Base-by-base conservation (phyloP, 2,113 vertebrate genomes). In the Sylvilagus bachmani region DNA sequence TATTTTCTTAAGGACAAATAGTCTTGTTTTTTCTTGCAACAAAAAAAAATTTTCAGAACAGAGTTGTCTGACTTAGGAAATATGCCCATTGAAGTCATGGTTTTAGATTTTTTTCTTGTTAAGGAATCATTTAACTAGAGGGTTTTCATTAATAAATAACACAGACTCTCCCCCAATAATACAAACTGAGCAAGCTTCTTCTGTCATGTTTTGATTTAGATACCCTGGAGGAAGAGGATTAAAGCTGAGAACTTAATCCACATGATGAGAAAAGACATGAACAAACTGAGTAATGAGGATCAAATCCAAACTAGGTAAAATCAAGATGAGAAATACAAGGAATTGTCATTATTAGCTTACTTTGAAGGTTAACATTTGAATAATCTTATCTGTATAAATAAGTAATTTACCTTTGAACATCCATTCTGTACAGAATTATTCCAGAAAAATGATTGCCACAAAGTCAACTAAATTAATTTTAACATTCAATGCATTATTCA, bases 101-200 rank as follows among this genome's bases (percentile, higher is more conserved):
- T 77, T 82, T 71, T 61, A 14, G 19, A 61, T 87, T 55, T 77
- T 55, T 79, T 93, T 81, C 2, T 61, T 64, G 17, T 3, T 38
- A 81, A 3, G 67, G 19, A 5, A 10, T 24, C 8, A 61, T 6
- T 79, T 79, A 77, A 36, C 14, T 55, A 22, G 19, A 93, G 12
- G 4, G 51, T 53, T 82, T 95, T 21, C 11, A 27, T 51, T 38
- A 83, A 64, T 92, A 95, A 92, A 70, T 75, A 53, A n/a, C 25
- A 84, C 24, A 66, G 64, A 22, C 71, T 83, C 44, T 88, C 14
- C 24, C 24, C 58, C 55, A 33, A 38, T 1, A 77, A 70, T 4
- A 10, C 2, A 78, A 95, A 3, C 29, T 78, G 27, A 71, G 25
- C 11, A 84, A 58, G 7, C 12, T 51, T 12, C 24, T 61, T n/a